phyloP scores from a whole-genome alignment of 2,888 invertebrate species.

The Sminthurinus aureus region DNA sequence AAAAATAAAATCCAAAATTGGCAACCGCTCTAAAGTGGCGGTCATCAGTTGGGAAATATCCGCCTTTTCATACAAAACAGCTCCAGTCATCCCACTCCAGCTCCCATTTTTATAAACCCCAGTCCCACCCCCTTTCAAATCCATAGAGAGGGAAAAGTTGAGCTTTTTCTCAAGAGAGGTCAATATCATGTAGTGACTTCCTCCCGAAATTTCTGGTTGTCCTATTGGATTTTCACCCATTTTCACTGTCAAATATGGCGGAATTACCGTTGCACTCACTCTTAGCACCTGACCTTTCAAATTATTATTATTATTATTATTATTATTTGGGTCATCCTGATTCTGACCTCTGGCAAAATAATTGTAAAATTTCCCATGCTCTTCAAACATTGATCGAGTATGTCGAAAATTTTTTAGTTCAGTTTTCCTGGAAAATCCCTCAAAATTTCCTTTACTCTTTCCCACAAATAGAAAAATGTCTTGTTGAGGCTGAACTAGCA shows the following conservation, averaged over 20 bases:
- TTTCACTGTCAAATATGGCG: background rate
- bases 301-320: no score
- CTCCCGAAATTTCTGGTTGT: background rate
- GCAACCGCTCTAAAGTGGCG: background rate
- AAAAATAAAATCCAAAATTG: background rate
- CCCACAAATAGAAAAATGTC: no score
- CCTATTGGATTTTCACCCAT: background rate
- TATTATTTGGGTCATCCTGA: background rate
- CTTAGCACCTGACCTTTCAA: background rate
- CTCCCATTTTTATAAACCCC: slow-evolving; percentile 4
- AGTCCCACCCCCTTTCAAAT: background rate
- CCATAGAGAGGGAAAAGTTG: background rate
- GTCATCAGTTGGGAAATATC: background rate
- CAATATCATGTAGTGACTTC: background rate
- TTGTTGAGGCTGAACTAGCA: no score
- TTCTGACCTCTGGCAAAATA: no score
- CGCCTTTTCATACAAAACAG: background rate
- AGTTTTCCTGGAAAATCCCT: no score
- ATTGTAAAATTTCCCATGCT: no score
- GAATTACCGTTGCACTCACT: background rate
- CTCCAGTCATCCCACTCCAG: slow-evolving; percentile 14
- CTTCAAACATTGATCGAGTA: no score
- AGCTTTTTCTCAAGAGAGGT: background rate
- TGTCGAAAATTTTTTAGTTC: no score
- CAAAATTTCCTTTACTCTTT: no score